Evolutionary conservation across 2,888 invertebrate genomes (phyloP), one percentile per base, ranked within the genome.

Genomic region (Volucella inflata): DNA sequence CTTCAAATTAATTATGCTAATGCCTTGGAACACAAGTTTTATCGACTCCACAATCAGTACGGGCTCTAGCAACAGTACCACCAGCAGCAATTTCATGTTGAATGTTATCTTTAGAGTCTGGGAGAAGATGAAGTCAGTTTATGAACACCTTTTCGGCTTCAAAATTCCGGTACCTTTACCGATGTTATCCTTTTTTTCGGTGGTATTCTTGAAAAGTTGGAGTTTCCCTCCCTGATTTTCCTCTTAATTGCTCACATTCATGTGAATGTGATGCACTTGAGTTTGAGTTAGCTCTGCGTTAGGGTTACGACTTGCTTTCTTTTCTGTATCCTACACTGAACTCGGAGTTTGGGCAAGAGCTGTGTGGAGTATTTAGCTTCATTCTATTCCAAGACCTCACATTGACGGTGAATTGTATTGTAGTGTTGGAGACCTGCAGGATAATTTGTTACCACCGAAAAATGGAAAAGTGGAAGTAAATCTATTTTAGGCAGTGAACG

Each of bases 1-100:
- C 65, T 71, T 38, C 70, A 71, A 71, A 82, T 82, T 82, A 82
- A 82, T 82, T 82, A 82, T 77, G 82, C 77, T 82, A 82, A 82
- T 82, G 77, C 71, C 59, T 71, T 70, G 53, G 40, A 77, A 55
- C 53, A 77, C 55, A 65, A 67, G 71, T 70, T 77, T 77, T 70
- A 62, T 57, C 50, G 64, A 71, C 57, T 65, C 53, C 55, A 55
- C 62, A 75, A 57, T 62, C 50, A 74, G 48, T 57, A 55, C 21
- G 21, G 21, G 38, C 44, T 55, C 51, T 17, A 42, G 30, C 53
- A 64, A 21, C 3, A 21, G 2, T 0, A 21, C 21, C 38, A 46
- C 8, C 62, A n/a, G n/a, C n/a, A n/a, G n/a, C n/a, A n/a, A n/a
- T n/a, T n/a, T n/a, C n/a, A 2, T 50, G 36, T 48, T 44, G n/a